Conservation (phyloP, 2,797 vertebrate species). For the Cryptoprocta ferox region DNA sequence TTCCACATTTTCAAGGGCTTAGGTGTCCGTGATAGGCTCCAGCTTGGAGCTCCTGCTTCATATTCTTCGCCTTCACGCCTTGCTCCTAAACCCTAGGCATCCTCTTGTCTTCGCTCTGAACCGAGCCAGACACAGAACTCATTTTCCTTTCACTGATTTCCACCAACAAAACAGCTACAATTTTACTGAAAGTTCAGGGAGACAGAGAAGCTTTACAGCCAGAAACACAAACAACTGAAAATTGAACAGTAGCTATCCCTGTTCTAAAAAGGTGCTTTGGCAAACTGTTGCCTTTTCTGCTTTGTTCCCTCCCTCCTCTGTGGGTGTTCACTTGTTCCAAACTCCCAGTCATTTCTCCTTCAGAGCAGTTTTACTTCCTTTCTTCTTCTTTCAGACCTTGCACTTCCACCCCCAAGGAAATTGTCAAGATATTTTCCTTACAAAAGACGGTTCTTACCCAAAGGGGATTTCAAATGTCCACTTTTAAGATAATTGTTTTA, state of each 20-base stretch:
- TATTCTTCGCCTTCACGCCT: background rate
- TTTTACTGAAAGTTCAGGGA: background rate
- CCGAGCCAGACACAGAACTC: background rate
- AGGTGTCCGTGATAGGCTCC: background rate
- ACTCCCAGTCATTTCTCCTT: background rate
- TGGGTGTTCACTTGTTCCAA: background rate
- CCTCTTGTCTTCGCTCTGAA: background rate
- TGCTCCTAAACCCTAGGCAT: background rate
- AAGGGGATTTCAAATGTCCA: background rate
- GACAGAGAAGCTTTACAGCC: background rate
- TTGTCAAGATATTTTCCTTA: background rate
- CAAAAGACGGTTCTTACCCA: background rate
- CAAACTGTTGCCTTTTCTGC: background rate
- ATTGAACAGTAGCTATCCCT: background rate
- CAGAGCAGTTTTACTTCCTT: background rate
- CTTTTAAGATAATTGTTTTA: background rate
- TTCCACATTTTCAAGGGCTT: background rate
- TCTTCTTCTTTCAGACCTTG: background rate
- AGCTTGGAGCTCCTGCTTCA: background rate
- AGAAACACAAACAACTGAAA: background rate
- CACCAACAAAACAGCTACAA: background rate
- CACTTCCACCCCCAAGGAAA: background rate
- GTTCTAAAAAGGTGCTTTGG: background rate
- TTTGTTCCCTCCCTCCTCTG: background rate
- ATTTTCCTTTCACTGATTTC: background rate